Conservation (phyloP, 2,797 vertebrate genomes). For the Microctenopoma lineatum region DNA sequence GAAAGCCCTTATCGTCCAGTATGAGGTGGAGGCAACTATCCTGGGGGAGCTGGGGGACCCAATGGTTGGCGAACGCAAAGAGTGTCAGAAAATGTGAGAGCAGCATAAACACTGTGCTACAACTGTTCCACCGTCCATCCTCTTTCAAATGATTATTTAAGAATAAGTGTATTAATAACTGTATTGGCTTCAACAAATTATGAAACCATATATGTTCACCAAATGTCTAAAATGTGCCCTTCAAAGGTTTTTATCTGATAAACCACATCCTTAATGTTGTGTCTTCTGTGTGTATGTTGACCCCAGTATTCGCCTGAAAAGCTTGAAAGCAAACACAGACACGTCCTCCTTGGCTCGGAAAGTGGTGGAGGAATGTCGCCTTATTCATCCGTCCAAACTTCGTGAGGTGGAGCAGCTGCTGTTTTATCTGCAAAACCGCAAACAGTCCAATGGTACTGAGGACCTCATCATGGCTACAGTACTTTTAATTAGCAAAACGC, state of each 20-base stretch:
- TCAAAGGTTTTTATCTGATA: not conserved
- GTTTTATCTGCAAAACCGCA: conserved; percentile 94
- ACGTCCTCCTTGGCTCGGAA: conserved; percentile 90
- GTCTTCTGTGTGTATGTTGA: accelerated
- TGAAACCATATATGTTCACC: too few species aligned
- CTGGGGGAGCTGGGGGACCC: conserved; percentile 89
- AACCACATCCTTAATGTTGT: not conserved
- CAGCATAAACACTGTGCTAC: too few species aligned
- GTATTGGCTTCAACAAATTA: not conserved
- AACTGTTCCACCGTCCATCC: not conserved
- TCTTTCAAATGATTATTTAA: not conserved
- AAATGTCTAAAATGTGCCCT: too few species aligned
- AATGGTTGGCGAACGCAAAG: conserved; percentile 91
- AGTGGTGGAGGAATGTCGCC: conserved; percentile 94
- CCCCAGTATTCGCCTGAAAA: conserved; percentile 92
- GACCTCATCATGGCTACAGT: not conserved
- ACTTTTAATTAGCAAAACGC: not conserved
- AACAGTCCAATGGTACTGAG: conserved; percentile 81
- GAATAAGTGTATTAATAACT: not conserved
- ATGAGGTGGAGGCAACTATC: conserved; percentile 94
- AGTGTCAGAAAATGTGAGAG: conserved; percentile 95
- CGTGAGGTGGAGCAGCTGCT: conserved; percentile 92
- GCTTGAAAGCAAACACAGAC: conserved; percentile 91
- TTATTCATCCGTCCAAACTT: conserved; percentile 91
- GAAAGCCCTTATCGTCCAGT: conserved; percentile 93